Base-by-base conservation (phyloP, 2,113 vertebrate genomes). In the Prunella himalayana region DNA sequence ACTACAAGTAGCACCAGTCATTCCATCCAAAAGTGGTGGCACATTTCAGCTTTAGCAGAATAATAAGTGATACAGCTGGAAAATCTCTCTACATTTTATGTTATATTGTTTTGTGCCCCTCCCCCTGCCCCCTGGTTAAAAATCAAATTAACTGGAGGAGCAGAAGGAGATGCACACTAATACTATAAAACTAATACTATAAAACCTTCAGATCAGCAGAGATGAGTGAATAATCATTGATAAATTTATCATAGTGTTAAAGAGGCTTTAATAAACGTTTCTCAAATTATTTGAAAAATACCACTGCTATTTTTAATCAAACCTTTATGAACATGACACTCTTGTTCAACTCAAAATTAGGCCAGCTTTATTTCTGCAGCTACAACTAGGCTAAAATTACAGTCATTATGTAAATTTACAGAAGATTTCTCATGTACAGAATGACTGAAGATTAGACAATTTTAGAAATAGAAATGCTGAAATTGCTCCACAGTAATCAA, bases 401-500 rank as follows among this genome's bases (percentile, higher is more conserved):
- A 45, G 70, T 78, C 22, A 35, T 51, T 66, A 89, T 63, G 56
- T 71, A 88, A 89, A 95, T 94, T 90, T 47, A 5, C 16, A 86
- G 59, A 72, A 73, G 81, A 91, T 59, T 60, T 86, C 76, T 63
- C 57, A 53, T n/a, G 35, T 73, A 86, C 64, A 90, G 35, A 73
- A 82, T 79, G 84, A 93, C 82, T 96, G 71, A 90, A 92, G 56
- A 96, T 91, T 79, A 95, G 75, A 21, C 33, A 82, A 35, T 73
- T 84, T 95, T 84, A 90, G 85, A 95, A 90, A 94, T 1, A 56
- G 50, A 95, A 97, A 94, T 85, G 56, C 37, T 88, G 60, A 51
- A 92, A 98, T 83, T 96, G 95, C 77, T 93, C 93, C 70, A 71
- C 77, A 79, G 69, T 82, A 88, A 89, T 49, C 71, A 93, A 63